phyloP scores from a whole-genome alignment of 2,888 invertebrate genomes.

The Mechanitis mazaeus region DNA sequence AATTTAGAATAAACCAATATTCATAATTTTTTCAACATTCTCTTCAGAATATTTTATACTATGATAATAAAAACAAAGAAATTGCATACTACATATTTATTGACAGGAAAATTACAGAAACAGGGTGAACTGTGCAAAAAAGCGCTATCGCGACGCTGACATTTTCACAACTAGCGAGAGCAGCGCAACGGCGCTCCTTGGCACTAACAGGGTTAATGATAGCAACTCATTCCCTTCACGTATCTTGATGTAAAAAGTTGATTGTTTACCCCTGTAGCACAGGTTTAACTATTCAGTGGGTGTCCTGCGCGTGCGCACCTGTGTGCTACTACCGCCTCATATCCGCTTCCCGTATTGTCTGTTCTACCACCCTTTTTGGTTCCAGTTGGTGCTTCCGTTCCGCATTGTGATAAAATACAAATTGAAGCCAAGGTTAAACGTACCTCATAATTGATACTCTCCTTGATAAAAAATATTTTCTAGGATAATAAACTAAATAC shows the following conservation, averaged over 20 bases:
- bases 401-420: conserved; percentile 27
- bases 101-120: too few species aligned
- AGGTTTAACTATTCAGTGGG: conserved; percentile 44
- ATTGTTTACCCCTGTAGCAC: conserved; percentile 45
- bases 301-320: conserved; percentile 46
- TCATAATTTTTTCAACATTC: too few species aligned
- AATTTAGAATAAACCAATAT: too few species aligned
- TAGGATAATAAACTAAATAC: too few species aligned
- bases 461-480: conserved; percentile 2
- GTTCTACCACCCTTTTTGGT: conserved; percentile 37
- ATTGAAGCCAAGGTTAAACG: conserved; percentile 25
- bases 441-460: conserved; percentile 9
- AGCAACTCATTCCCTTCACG: conserved; percentile 20
- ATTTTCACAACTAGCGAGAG: too few species aligned
- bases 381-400: conserved; percentile 37
- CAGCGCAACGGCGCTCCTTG: too few species aligned
- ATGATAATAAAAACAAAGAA: too few species aligned
- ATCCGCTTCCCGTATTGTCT: conserved; percentile 69
- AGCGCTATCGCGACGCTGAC: too few species aligned
- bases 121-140: too few species aligned
- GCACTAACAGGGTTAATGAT: too few species aligned
- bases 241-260: conserved; percentile 25
- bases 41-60: too few species aligned
- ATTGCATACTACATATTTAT: too few species aligned
- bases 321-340: conserved; percentile 42